Evolutionary conservation across 2,797 vertebrate genomes (phyloP).

Genomic region (Lepus oiostolus): DNA sequence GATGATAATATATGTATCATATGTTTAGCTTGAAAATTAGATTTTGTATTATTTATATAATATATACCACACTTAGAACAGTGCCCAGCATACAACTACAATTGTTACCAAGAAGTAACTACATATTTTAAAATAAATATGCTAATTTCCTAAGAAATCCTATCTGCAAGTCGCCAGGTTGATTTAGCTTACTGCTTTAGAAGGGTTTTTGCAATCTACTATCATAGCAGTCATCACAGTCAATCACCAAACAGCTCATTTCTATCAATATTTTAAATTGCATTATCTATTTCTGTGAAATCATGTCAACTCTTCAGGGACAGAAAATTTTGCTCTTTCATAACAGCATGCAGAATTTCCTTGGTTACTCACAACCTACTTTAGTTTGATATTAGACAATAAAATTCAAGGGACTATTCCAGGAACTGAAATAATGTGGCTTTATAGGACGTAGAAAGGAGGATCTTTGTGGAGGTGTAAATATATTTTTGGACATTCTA

Average conservation of each 20-base stretch:
- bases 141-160: neutral
- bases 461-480: neutral
- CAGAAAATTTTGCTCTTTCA: neutral
- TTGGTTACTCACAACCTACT: conserved; percentile 36
- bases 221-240: conserved; percentile 4
- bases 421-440: neutral
- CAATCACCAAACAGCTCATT: conserved; percentile 53
- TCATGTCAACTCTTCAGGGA: neutral
- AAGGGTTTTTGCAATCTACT: conserved; percentile 44
- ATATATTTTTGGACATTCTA: conserved; percentile 25
- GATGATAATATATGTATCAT: neutral
- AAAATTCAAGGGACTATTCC: neutral
- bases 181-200: conserved; percentile 46
- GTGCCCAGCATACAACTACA: neutral
- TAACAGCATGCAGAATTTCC: conserved; percentile 14
- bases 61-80: neutral
- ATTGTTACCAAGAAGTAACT: conserved; percentile 50
- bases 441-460: neutral
- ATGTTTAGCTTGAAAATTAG: neutral
- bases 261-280: conserved; percentile 28
- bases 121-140: conserved; percentile 25
- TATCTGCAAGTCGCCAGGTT: conserved; percentile 41
- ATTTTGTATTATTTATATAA: neutral
- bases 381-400: neutral
- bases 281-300: conserved; percentile 53